Conservation (phyloP, 1,140 invertebrate genomes). For the Pachyrhynchus sulphureomaculatus region DNA sequence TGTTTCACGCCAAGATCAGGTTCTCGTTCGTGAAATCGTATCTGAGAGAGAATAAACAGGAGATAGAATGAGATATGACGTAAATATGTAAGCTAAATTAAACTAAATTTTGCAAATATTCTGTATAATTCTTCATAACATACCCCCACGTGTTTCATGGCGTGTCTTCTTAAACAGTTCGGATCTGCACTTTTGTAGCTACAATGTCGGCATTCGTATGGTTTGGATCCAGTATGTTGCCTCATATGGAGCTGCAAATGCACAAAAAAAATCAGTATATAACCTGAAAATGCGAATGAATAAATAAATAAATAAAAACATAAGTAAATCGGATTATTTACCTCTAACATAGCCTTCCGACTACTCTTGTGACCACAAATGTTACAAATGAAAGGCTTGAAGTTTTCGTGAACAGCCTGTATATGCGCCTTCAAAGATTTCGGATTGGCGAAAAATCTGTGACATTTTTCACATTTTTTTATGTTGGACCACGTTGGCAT, state of each 20-base stretch:
- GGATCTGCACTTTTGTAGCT: conserved; percentile 71
- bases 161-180: conserved; percentile 71
- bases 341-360: conserved; percentile 66
- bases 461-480: conserved; percentile 70
- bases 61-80: background rate
- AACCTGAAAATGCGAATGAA: background rate
- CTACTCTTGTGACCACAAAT: conserved; percentile 74
- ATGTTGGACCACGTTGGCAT: conserved; percentile 60
- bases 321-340: too few relatives aligned
- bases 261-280: background rate
- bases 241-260: conserved; percentile 56
- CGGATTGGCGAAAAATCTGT: conserved; percentile 69
- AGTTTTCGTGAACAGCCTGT: conserved; percentile 74
- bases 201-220: conserved; percentile 68
- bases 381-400: conserved; percentile 74
- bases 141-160: conserved; percentile 72
- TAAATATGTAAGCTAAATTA: conserved; percentile 3
- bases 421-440: conserved; percentile 77
- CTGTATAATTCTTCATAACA: too few relatives aligned
- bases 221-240: conserved; percentile 75
- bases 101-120: too few relatives aligned
- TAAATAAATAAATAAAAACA: too few relatives aligned
- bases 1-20: too few relatives aligned
- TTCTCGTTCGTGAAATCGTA: too few relatives aligned
- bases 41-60: too few relatives aligned